Evolutionary conservation across 2,113 vertebrate genomes (phyloP), one percentile per base, ranked within the genome.

Genomic region (Colistium nudipinnis): DNA sequence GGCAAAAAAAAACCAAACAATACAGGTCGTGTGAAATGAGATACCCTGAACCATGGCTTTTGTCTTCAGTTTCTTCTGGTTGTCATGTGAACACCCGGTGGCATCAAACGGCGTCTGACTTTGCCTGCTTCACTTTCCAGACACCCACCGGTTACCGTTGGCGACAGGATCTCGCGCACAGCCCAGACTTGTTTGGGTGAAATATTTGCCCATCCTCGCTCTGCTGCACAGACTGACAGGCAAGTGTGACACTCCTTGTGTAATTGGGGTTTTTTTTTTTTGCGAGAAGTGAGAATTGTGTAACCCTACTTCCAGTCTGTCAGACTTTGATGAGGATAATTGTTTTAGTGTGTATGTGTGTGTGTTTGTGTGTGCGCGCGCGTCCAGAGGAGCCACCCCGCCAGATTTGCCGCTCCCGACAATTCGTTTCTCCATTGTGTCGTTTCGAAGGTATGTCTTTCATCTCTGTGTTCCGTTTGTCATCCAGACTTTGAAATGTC

Each of bases 131-230:
- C 31, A 33, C 31, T 33, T 33, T 33, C 31, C 31, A n/a, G n/a
- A n/a, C n/a, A n/a, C n/a, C n/a, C n/a, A n/a, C n/a, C n/a, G 31
- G 31, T 33, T 33, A 33, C 11, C 1, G 31, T 17, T 2, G 0
- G 19, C 3, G 41, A 36, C 7, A 47, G 12, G 3, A 9, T 11
- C 3, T 1, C n/a, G 55, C 3, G 3, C 36, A n/a, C n/a, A 30
- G 49, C 48, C 19, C 1, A 7, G 30, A 83, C 85, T 53, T 66
- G 86, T 84, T 62, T 0, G 0, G 6, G 28, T 56, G 17, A 82
- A 62, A 22, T 81, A 80, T 66, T 56, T 45, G 70, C 85, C 86
- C 43, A 80, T 60, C 82, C 79, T 70, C 72, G 8, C 65, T 62
- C n/a, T 47, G 2, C 2, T 47, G 8, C 4, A 1, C 4, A 54